Base-by-base conservation (phyloP, 2,797 vertebrate species). In the Spinibarbus caldwelli region DNA sequence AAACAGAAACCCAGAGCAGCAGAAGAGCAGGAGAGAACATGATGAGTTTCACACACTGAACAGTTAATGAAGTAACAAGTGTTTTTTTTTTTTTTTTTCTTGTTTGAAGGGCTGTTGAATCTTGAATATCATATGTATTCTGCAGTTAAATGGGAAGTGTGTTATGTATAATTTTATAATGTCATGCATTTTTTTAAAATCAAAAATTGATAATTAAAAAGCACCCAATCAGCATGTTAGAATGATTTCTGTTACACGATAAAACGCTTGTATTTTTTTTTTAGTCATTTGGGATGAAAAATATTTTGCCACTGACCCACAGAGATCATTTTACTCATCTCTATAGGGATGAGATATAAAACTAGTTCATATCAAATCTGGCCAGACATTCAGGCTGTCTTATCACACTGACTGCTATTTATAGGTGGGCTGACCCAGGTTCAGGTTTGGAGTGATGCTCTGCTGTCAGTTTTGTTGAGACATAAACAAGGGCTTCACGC, bases 341-440 rank as follows among this genome's bases (percentile, higher is more conserved):
- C 57, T 83, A 8, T 29, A 17, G 23, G 23, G 72, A 83, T 52
- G 57, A 76, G 75, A 78, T 64, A 78, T 78, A 78, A 54, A 84
- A 78, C 62, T 12, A 57, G 75, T 78, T 70, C 68, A 84, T 78
- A 78, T 78, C 49, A 84, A 84, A 84, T 71, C 64, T 68, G 26
- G 75, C 26, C 66, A 78, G 73, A 70, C 82, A 84, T 34, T 83
- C 26, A 4, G n/a, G 10, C 15, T 38, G 4, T 70, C 38, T 84
- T 70, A 70, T 78, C 76, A 36, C 45, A 83, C 49, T 19, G 43
- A 45, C 14, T 36, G 26, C 52, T 78, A 31, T 70, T 57, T 68
- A 17, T 70, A 52, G 75, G 5, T 29, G 3, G 15, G 36, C 29
- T 70, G 64, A 70, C 75, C 59, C 45, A 52, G 47, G 78, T 49